These are phyloP conservation scores for Prunella himalayana DNA, from an alignment of 2,113 vertebrate species.

Conservation along the genomic window DNA sequence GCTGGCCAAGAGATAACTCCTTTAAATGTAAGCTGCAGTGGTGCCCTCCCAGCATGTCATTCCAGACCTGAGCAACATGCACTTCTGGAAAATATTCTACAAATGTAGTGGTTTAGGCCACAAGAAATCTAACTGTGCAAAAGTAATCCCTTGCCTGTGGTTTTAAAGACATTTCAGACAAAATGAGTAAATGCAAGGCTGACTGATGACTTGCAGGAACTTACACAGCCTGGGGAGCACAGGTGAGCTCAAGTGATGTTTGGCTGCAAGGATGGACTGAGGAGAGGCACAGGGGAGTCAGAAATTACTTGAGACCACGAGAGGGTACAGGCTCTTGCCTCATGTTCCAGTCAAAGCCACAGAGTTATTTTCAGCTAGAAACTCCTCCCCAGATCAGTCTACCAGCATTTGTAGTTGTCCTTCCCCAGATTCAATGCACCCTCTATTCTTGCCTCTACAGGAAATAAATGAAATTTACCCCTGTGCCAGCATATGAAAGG, in stretches of 20 bases:
- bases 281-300: neutral
- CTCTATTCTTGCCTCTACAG: neutral
- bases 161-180: neutral
- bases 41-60: neutral
- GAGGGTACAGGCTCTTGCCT: neutral
- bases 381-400: neutral
- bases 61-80: neutral
- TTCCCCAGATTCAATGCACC: neutral
- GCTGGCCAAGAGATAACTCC: neutral
- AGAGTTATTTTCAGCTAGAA: neutral
- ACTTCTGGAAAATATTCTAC: neutral
- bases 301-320: neutral
- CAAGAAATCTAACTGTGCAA: neutral
- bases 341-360: neutral
- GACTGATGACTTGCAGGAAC: neutral
- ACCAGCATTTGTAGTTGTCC: fast-evolving
- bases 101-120: neutral
- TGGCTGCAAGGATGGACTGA: neutral
- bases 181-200: neutral
- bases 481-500: neutral
- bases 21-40: neutral
- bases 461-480: neutral
- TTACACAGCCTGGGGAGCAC: neutral
- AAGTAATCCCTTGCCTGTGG: neutral
- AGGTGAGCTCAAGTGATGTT: neutral